These are phyloP conservation scores for Leucophenga varia DNA, from an alignment of 1,140 invertebrate species.

Conservation along the genomic window DNA sequence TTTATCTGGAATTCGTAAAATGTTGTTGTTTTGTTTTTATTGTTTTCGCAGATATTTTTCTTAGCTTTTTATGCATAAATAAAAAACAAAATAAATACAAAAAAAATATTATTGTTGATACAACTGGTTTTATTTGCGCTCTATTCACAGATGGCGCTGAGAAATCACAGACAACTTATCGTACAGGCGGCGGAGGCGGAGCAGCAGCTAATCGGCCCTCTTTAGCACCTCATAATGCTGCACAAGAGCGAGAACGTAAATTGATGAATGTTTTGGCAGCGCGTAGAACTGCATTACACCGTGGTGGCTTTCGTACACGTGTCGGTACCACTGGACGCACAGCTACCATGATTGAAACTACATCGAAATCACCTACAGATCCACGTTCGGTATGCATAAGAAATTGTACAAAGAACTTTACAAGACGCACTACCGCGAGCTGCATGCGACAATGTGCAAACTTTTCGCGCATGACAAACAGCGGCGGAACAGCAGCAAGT, in stretches of 20 bases:
- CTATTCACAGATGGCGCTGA: constrained; percentile 34
- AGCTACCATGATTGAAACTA: constrained; percentile 36
- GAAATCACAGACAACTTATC: constrained; percentile 42
- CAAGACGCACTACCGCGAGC: constrained; percentile 47
- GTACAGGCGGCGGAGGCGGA: constrained; percentile 27
- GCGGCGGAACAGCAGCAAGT: constrained; percentile 8
- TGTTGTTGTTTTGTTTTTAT: too few relatives aligned
- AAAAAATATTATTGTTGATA: too few relatives aligned
- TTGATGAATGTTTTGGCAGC: constrained; percentile 61
- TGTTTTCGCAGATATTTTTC: too few relatives aligned
- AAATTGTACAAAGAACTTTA: constrained; percentile 56
- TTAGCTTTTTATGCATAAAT: too few relatives aligned
- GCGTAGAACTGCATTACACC: constrained; percentile 55
- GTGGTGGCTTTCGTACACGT: constrained; percentile 55
- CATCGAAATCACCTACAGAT: constrained; percentile 47
- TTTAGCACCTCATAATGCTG: constrained; percentile 30
- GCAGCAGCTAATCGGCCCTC: constrained; percentile 32
- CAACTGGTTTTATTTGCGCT: too few relatives aligned
- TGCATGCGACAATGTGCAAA: constrained; percentile 52
- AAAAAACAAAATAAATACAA: too few relatives aligned
- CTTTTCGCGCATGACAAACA: constrained; percentile 44
- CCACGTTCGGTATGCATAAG: constrained; percentile 46
- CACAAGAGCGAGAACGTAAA: constrained; percentile 58
- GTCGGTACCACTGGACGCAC: constrained; percentile 45
- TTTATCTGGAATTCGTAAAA: too few relatives aligned